These are phyloP conservation scores for Astatotilapia flaviijosephi DNA, from an alignment of 2,113 vertebrate species.

Conservation along the genomic window DNA sequence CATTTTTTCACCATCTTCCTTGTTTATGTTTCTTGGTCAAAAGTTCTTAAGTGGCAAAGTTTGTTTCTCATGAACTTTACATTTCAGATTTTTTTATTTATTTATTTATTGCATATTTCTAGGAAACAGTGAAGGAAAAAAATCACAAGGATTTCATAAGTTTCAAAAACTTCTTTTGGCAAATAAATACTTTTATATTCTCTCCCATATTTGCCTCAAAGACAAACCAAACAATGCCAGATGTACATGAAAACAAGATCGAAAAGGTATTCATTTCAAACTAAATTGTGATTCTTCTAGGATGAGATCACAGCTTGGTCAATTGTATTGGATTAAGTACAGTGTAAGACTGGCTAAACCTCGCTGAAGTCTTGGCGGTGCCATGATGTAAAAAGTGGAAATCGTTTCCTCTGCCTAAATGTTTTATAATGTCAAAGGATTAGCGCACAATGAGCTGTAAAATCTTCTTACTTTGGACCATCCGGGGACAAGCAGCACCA, in stretches of 20 bases:
- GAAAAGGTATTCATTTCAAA: background rate
- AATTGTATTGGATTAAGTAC: background rate
- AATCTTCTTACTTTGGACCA: conserved; percentile 70
- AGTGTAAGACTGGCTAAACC: background rate
- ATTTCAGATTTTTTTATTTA: background rate
- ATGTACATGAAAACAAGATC: background rate
- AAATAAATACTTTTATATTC: background rate
- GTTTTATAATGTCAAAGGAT: background rate
- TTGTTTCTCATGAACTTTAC: background rate
- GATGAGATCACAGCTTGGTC: background rate
- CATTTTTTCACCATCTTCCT: background rate
- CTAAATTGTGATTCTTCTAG: background rate
- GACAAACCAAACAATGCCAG: background rate
- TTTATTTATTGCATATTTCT: background rate
- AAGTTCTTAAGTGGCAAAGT: background rate
- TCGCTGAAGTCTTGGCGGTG: background rate
- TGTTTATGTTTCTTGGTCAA: background rate
- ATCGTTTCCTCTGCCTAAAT: background rate
- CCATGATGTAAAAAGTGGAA: background rate
- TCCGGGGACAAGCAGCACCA: conserved; percentile 73
- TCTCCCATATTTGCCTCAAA: background rate
- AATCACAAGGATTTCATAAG: background rate
- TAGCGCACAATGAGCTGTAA: background rate
- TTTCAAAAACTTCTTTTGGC: background rate
- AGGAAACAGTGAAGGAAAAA: background rate